These are phyloP conservation scores for human (Homo sapiens) DNA, from an alignment of 2,113 vertebrate species.

Conservation along the genomic window DNA sequence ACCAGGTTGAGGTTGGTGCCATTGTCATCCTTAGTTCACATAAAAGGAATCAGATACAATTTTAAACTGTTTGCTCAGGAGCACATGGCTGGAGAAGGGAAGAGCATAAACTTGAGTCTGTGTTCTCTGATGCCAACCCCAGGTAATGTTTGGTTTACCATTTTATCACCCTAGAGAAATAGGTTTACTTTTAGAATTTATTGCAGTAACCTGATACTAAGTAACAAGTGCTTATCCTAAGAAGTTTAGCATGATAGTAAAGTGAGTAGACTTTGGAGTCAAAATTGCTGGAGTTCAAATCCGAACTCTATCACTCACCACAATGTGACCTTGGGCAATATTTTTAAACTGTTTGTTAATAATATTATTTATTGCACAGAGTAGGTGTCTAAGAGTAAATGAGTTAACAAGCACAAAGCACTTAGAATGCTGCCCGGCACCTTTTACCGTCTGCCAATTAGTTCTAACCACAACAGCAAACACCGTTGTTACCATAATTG, in stretches of 20 bases:
- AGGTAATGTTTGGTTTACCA: background rate
- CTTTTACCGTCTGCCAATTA: constrained; percentile 34
- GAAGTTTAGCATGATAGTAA: background rate
- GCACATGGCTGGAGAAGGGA: background rate
- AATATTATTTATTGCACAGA: constrained; percentile 17
- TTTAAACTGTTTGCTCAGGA: background rate
- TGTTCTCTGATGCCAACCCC: background rate
- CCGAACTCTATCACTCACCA: background rate
- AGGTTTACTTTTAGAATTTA: background rate
- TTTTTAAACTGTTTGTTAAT: background rate
- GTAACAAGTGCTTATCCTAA: background rate
- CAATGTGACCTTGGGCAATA: background rate
- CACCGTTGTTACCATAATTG: constrained; percentile 65
- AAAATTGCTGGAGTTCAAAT: background rate
- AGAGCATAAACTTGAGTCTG: background rate
- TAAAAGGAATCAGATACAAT: background rate
- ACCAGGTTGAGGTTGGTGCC: background rate
- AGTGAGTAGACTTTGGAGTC: background rate
- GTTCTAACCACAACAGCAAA: constrained; percentile 41
- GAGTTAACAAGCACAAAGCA: constrained; percentile 45
- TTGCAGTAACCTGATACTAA: background rate
- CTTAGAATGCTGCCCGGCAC: constrained; percentile 33
- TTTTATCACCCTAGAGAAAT: background rate
- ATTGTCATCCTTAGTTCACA: background rate
- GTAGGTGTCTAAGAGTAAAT: background rate